Base-by-base conservation (phyloP, 2,113 vertebrate genomes). In the Amia ocellicauda region DNA sequence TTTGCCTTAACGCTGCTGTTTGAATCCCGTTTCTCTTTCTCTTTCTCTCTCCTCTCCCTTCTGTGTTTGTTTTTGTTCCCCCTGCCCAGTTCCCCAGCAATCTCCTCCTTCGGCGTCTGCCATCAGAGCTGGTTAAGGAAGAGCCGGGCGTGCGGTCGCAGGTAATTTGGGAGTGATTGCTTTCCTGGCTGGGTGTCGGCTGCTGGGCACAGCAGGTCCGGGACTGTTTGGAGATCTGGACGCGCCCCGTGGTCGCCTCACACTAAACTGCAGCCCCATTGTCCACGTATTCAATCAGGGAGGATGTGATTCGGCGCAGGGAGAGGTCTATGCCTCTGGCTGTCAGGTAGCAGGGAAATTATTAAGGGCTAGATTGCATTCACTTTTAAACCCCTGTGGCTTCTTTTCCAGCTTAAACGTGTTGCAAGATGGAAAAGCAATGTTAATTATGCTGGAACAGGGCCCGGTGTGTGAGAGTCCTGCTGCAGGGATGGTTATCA, bases 111-210 rank as follows among this genome's bases (percentile, higher is more conserved):
- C 31, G 41, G 40, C 41, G 31, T 42, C 19, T 42, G 20, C 36
- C 29, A 42, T 40, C 31, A 23, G 36, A 20, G 31, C 19, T 23
- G 36, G 31, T 58, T 41, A 42, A 47, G 56, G 36, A 19, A 20
- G 36, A 22, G 29, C n/a, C 2, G 20, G 31, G 56, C 13, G 14
- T 29, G 14, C 13, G 17, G 14, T 16, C 56, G 2, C 36, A 23
- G 19, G 56, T 58, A 41, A 58, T 42, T 23, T 20, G 9, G 36
- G 56, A 58, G 31, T 58, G 56, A 58, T 58, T 58, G 56, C 56
- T 58, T 40, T 58, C 22, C 36, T 5, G n/a, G n/a, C 11, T 1
- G 36, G 56, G 56, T 20, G 31, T 41, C 8, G 56, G 56, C 56
- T 22, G 1, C 29, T 11, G 29, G 36, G 29, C 45, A 3, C 13